phyloP scores from a whole-genome alignment of 2,113 vertebrate genomes.

The human (Homo sapiens) region GRCh38 chr3:5977501-5978000 shows the following conservation, averaged over 20 bases:
- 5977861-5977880: background rate
- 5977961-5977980: background rate
- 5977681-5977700: constrained; percentile 27
- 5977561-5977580: constrained; percentile 21
- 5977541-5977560: constrained; percentile 38
- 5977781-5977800: constrained; percentile 29
- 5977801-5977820: background rate
- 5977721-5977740: constrained; percentile 45
- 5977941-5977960: background rate
- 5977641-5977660: constrained; percentile 48
- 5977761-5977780: background rate
- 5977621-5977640: constrained; percentile 40
- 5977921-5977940: constrained; percentile 43
- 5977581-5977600: constrained; percentile 47
- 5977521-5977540: background rate
- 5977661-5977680: background rate
- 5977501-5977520: background rate
- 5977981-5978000: background rate
- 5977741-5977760: background rate
- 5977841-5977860: background rate
- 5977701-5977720: constrained; percentile 29
- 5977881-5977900: background rate
- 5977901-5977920: constrained; percentile 5
- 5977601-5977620: constrained; percentile 57
- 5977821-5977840: background rate